Evolutionary conservation across 2,888 invertebrate species (phyloP), one percentile per base, ranked within the genome.

Genomic region (Gymnoscelis rufifasciata): DNA sequence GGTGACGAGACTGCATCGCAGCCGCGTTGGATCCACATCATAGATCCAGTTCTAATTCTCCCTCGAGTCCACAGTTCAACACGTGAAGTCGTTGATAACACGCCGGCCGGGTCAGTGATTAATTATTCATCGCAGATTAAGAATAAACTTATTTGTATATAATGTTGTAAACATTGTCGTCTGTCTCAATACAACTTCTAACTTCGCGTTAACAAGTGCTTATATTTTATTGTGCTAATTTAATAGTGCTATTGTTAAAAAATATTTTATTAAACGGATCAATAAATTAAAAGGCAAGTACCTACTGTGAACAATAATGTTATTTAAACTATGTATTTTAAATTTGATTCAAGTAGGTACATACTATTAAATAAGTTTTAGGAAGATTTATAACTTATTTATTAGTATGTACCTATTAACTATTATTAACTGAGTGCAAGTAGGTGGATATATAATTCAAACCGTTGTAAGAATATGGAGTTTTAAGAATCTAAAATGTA

Each of bases 81-180:
- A 72, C 76, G 78, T 75, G 76, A 73, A 68, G 46, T 57, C 60
- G 62, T 65, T 50, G 59, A 52, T 60, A 59, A 43, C 48, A 52
- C 60, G 54, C 60, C 59, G 51, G 14, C 60, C 59, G 51, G 48
- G 53, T 52, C 43, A 13, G 43, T 51, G 58, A 49, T n/a, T 35
- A 19, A 19, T 35, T 10, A 53, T 8, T 56, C 52, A 54, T 36
- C 30, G 38, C 14, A 47, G 45, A 44, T 51, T 52, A 54, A 27
- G 10, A 43, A n/a, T 40, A 38, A 23, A 36, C 33, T 37, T 42
- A 38, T 39, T 7, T n/a, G 42, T 57, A 62, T 60, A 62, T 50
- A 62, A 53, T 40, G 40, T 13, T 28, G 27, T 35, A 45, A 48
- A 49, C 38, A 50, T 44, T 45, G 38, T 42, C 38, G 26, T 47